Conservation (phyloP, 1,140 invertebrate species). For the Stegodyphus mimosarum region DNA sequence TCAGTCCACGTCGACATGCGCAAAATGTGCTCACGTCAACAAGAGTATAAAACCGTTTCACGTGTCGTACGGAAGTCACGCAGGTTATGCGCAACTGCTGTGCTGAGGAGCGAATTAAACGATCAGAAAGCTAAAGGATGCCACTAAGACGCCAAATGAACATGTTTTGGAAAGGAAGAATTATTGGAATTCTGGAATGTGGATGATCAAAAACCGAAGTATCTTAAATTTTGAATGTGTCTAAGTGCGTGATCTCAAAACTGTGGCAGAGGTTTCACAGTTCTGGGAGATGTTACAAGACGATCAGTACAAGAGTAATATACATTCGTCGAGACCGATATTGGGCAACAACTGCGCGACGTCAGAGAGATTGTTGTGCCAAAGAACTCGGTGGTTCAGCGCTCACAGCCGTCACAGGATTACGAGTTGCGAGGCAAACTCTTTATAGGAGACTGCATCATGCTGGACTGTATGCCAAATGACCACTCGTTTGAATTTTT, state of each 20-base stretch:
- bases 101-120: background rate
- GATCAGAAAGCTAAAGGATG: background rate
- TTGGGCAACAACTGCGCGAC: background rate
- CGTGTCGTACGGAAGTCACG: background rate
- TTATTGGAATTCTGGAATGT: background rate
- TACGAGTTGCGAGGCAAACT: background rate
- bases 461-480: background rate
- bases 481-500: background rate
- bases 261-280: background rate
- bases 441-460: background rate
- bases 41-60: background rate
- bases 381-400: background rate
- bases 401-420: background rate
- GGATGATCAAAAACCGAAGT: background rate
- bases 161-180: background rate
- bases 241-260: background rate
- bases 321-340: background rate
- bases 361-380: background rate
- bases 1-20: background rate
- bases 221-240: background rate
- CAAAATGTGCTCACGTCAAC: background rate
- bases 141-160: background rate
- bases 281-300: background rate
- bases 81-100: background rate
- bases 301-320: background rate